Base-by-base conservation (phyloP, 2,888 invertebrate genomes). In the Malachius bipustulatus region DNA sequence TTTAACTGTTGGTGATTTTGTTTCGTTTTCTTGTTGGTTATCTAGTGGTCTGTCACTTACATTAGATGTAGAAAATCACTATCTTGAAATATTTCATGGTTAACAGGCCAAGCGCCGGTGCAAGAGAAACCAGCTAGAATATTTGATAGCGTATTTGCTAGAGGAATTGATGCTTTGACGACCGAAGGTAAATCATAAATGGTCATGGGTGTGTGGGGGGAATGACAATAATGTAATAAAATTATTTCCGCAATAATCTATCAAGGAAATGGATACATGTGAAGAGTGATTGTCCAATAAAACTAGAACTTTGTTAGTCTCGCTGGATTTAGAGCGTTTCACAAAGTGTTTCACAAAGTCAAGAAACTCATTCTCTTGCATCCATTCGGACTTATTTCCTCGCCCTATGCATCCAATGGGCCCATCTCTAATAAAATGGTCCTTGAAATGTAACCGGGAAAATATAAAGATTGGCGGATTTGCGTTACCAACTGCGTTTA, bases 141-240 rank as follows among this genome's bases (percentile, higher is more conserved):
- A 34, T 34, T 29, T 19, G 24, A 19, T 19, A n/a, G n/a, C 24
- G 24, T 19, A 8, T 6, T 19, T 10, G 39, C 34, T 4, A 33
- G 27, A 8, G 36, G 16, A 29, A 43, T 37, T 2, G 42, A 36
- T 16, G 38, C 36, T 26, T 34, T 45, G 2, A 46, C 32, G 9
- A 49, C 42, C 4, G 36, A 38, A 13, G 51, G 47, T n/a, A 54
- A 39, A 32, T 53, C 52, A 39, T 54, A 49, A 14, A 57, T 54
- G 4, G 48, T 49, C 39, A 55, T 53, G 10, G 15, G 34, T 32
- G 26, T 39, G 39, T 12, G 39, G 41, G 13, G 30, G 35, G 8
- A 27, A 34, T 15, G 34, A 14, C 28, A 35, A 30, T 30, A 35
- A 30, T 10, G 30, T 30, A 19, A 34, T 13, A 24, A 14, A 19